Evolutionary conservation across 2,113 vertebrate genomes (phyloP).

Genomic region (Strix uralensis): DNA sequence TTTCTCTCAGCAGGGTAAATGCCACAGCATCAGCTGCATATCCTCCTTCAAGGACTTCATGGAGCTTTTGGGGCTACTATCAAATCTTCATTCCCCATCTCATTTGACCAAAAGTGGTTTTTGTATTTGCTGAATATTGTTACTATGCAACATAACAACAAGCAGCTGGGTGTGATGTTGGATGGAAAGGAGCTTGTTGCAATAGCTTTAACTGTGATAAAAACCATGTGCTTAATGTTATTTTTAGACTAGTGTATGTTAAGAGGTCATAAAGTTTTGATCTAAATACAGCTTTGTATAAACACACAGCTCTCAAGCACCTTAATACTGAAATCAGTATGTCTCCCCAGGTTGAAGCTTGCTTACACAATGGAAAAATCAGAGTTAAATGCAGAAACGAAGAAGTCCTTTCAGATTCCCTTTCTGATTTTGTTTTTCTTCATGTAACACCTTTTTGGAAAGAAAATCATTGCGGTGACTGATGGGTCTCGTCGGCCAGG

Average conservation of each 20-base stretch:
- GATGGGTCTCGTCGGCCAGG: background rate
- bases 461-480: background rate
- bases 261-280: constrained; percentile 55
- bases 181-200: constrained; percentile 14
- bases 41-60: background rate
- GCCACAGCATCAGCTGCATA: background rate
- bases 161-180: constrained; percentile 30
- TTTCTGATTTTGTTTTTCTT: background rate
- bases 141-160: constrained; percentile 37
- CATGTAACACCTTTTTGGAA: background rate
- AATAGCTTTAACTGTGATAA: constrained; percentile 37
- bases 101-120: background rate
- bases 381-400: background rate
- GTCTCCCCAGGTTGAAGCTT: background rate
- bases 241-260: constrained; percentile 60
- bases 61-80: background rate
- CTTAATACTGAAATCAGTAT: constrained; percentile 9
- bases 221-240: constrained; percentile 47
- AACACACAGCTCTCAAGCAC: constrained; percentile 8
- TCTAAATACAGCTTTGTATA: constrained; percentile 45
- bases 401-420: background rate
- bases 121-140: background rate
- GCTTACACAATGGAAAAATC: constrained; percentile 31
- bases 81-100: background rate
- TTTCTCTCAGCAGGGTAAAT: background rate